Evolutionary conservation across 1,140 invertebrate genomes (phyloP).

Genomic region (Pollicipes pollicipes): DNA sequence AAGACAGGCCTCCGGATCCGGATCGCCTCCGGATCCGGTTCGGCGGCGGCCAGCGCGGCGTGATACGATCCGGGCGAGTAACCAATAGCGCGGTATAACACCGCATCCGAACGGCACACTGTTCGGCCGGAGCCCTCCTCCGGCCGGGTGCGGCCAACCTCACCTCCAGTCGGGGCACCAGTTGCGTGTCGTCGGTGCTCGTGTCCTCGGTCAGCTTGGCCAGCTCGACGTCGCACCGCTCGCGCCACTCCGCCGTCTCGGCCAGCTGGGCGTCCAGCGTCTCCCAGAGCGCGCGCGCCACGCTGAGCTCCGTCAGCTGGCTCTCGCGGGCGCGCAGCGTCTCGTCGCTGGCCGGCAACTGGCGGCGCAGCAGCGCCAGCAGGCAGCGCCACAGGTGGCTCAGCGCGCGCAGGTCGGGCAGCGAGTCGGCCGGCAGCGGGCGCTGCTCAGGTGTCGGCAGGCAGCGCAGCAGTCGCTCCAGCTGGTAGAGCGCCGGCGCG

Average conservation of each 20-base stretch:
- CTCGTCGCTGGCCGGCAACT: background rate
- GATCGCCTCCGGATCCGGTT: no score
- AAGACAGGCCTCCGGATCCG: no score
- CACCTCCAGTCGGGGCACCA: background rate
- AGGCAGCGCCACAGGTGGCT: background rate
- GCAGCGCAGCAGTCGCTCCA: background rate
- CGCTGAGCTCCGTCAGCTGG: background rate
- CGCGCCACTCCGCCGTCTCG: background rate
- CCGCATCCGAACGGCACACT: no score
- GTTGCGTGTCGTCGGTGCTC: background rate
- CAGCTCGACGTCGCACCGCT: background rate
- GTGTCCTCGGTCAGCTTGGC: background rate
- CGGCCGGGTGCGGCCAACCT: no score
- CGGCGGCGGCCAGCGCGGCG: no score
- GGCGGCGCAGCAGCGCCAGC: background rate
- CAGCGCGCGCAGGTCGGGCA: background rate
- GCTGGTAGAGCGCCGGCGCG: background rate
- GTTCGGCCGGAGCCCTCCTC: no score
- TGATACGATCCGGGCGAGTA: no score
- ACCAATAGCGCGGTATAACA: no score
- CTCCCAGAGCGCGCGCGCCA: background rate
- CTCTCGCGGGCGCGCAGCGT: background rate
- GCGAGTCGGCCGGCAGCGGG: background rate
- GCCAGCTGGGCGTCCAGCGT: background rate
- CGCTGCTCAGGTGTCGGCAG: background rate